Conservation (phyloP, 2,888 invertebrate genomes). For the Protonemura montana region DNA sequence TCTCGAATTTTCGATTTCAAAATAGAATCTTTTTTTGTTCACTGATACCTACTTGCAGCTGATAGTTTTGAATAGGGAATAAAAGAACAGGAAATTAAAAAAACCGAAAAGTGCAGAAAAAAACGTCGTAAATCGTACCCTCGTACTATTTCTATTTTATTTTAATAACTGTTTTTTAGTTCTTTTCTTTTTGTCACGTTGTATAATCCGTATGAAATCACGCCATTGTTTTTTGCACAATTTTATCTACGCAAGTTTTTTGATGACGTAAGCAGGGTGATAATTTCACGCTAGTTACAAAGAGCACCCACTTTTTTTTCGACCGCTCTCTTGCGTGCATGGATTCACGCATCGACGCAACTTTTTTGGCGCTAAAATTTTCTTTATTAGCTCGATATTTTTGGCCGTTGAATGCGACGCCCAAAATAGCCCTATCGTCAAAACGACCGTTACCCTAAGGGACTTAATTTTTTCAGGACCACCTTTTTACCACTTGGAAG, state of each 20-base stretch:
- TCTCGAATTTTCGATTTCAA: background rate
- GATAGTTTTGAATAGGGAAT: background rate
- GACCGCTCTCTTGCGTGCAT: background rate
- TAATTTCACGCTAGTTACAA: conserved; percentile 15
- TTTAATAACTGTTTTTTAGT: background rate
- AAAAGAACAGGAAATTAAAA: background rate
- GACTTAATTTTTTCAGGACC: conserved; percentile 7
- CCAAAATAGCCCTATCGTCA: background rate
- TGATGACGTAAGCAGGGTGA: background rate
- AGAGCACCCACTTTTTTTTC: background rate
- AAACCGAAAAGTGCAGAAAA: background rate
- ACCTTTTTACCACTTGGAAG: conserved; percentile 30
- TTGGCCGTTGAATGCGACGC: conserved; percentile 16
- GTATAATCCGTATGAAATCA: background rate
- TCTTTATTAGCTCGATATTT: conserved; percentile 26
- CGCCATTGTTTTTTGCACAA: background rate
- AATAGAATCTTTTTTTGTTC: background rate
- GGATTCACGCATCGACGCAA: background rate
- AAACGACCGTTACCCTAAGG: conserved; percentile 19
- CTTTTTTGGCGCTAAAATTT: background rate
- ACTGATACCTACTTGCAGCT: background rate
- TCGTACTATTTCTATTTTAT: background rate
- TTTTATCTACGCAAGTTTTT: background rate
- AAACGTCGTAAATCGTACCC: conserved; percentile 1
- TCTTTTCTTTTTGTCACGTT: background rate